A percentile compares a stretch with the other conserved stretches of the same genome.
Conservation (phyloP, 1,140 invertebrate genomes). For the Euura saliciscinereae region DNA sequence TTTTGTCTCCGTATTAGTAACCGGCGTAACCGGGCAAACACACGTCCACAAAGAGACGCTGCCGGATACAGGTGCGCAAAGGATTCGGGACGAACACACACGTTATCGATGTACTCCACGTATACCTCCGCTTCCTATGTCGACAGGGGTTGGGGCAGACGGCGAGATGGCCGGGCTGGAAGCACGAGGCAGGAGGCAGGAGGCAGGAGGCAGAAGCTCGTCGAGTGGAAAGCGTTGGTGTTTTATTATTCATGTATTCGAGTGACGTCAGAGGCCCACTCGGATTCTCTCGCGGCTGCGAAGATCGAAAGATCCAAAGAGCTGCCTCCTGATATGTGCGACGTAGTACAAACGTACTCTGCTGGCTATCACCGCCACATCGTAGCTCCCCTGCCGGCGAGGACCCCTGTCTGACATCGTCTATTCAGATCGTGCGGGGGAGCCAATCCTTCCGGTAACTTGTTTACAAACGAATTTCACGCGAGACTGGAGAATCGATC, state of each 20-base stretch:
- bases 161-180: not conserved
- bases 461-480: too few species aligned
- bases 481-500: too few species aligned
- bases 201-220: not conserved
- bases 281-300: not conserved
- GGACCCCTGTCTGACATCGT: too few species aligned
- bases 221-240: slow-evolving; percentile 5
- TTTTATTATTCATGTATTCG: not conserved
- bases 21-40: not conserved
- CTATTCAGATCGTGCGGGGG: too few species aligned
- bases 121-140: too few species aligned
- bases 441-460: too few species aligned
- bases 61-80: not conserved
- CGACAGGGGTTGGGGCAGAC: not conserved
- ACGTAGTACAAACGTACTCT: too few species aligned
- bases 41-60: not conserved
- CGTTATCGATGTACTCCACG: too few species aligned
- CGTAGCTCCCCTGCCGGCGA: too few species aligned
- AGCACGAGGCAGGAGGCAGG: not conserved
- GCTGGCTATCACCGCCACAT: too few species aligned
- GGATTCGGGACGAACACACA: not conserved
- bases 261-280: slow-evolving; percentile 1
- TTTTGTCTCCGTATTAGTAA: not conserved
- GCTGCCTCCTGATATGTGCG: too few species aligned
- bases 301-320: too few species aligned